Evolutionary conservation across 2,113 vertebrate genomes (phyloP).

Genomic region (Pteropus alecto): DNA sequence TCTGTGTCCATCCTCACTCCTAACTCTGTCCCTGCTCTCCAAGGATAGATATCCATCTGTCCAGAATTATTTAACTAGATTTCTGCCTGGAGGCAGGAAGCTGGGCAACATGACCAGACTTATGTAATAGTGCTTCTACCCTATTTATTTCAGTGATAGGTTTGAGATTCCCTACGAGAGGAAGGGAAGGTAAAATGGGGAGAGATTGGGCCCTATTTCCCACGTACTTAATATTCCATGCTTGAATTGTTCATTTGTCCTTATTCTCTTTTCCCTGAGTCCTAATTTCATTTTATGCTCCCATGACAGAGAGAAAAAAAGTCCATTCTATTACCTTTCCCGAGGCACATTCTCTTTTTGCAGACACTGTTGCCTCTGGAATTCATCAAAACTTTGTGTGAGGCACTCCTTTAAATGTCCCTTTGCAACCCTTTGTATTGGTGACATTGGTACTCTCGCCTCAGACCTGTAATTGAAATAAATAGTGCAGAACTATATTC

Average conservation of each 20-base stretch:
- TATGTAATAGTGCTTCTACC: slow-evolving; percentile 38
- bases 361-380: not conserved
- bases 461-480: slow-evolving; percentile 73
- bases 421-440: slow-evolving; percentile 49
- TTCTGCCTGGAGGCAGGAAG: slow-evolving; percentile 45
- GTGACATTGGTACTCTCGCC: slow-evolving; percentile 24
- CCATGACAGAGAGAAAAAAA: not conserved
- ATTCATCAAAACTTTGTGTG: slow-evolving; percentile 31
- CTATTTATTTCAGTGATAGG: not conserved
- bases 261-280: slow-evolving; percentile 14
- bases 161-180: not conserved
- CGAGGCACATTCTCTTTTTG: not conserved
- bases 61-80: slow-evolving; percentile 42
- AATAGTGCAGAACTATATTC: slow-evolving; percentile 66
- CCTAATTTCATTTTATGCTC: slow-evolving; percentile 47
- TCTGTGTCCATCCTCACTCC: slow-evolving; percentile 7
- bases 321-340: slow-evolving; percentile 2
- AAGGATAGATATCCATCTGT: slow-evolving; percentile 59
- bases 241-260: not conserved
- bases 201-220: not conserved
- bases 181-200: not conserved
- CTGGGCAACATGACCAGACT: not conserved
- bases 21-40: slow-evolving; percentile 29
- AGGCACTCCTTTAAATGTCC: not conserved
- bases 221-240: not conserved